Conservation (phyloP, 37 sponge, comb jelly and placozoan genomes). For the Petrosia ficiformis region DNA sequence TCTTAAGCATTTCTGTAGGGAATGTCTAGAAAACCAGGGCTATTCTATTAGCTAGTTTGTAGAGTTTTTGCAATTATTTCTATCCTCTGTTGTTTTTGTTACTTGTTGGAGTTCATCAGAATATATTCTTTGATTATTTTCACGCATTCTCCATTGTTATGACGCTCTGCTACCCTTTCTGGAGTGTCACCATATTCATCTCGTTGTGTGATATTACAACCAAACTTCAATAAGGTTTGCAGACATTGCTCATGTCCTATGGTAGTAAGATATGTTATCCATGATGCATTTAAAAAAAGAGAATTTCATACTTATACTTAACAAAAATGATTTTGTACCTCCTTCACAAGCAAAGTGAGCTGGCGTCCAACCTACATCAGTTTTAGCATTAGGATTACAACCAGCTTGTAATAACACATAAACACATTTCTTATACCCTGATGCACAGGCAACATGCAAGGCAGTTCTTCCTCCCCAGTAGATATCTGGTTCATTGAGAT, state of each 20-base stretch:
- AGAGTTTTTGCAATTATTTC: too few species aligned
- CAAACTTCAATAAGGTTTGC: slow-evolving; percentile 10
- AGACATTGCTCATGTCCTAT: slow-evolving; percentile 34
- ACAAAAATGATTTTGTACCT: slow-evolving; percentile 33
- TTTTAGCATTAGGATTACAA: slow-evolving; percentile 56
- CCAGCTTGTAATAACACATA: slow-evolving; percentile 57
- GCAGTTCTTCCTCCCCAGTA: slow-evolving; percentile 87
- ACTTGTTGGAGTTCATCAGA: too few species aligned
- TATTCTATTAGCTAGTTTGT: too few species aligned
- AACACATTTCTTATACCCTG: slow-evolving; percentile 67
- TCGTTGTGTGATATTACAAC: slow-evolving; percentile 7
- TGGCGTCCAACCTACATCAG: slow-evolving; percentile 84
- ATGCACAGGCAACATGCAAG: slow-evolving; percentile 81
- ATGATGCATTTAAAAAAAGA: not conserved
- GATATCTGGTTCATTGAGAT: slow-evolving; percentile 55
- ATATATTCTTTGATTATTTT: not conserved
- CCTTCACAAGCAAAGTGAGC: slow-evolving; percentile 81
- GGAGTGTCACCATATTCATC: slow-evolving; percentile 55
- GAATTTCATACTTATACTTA: too few species aligned
- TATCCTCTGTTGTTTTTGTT: too few species aligned
- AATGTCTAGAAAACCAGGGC: too few species aligned
- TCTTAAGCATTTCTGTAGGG: too few species aligned
- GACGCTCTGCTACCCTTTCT: slow-evolving; percentile 19
- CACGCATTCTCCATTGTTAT: slow-evolving; percentile 37
- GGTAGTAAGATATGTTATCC: not conserved